Percentiles rank a stretch among this genome's conserved stretches.
These are phyloP conservation scores for Rhinopithecus roxellana DNA, from an alignment of 2,113 vertebrate genomes.

Conservation along the genomic window DNA sequence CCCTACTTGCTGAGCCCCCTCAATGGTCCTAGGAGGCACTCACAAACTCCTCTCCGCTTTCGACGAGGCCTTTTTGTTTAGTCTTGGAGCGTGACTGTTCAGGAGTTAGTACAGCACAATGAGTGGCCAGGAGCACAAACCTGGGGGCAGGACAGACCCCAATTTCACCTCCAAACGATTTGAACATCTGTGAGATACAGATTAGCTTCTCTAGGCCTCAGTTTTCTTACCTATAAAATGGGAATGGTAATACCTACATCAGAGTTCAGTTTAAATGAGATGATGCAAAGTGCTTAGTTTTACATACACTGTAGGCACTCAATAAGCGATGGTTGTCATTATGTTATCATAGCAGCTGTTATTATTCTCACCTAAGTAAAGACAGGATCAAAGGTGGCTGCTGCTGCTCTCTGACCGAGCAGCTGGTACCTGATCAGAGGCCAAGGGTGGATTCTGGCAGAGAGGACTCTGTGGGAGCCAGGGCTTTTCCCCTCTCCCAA, in stretches of 20 bases:
- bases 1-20: not conserved
- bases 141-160: not conserved
- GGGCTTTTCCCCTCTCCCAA: not conserved
- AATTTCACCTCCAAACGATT: not conserved
- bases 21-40: not conserved
- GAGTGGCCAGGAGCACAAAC: not conserved
- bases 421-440: not conserved
- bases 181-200: not conserved
- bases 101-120: too few species aligned
- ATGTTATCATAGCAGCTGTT: not conserved
- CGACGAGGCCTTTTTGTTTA: not conserved
- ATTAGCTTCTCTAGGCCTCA: not conserved
- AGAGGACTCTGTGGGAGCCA: not conserved
- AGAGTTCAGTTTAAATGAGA: not conserved
- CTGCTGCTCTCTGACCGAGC: not conserved
- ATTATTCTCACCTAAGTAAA: not conserved
- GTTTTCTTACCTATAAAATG: not conserved
- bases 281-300: not conserved
- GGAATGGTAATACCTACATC: not conserved
- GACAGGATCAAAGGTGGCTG: not conserved
- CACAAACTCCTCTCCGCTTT: not conserved
- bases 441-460: not conserved
- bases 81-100: not conserved
- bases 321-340: accelerated
- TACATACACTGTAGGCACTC: not conserved